phyloP scores from a whole-genome alignment of 2,888 invertebrate species.

The Aphidoletes aphidimyza region DNA sequence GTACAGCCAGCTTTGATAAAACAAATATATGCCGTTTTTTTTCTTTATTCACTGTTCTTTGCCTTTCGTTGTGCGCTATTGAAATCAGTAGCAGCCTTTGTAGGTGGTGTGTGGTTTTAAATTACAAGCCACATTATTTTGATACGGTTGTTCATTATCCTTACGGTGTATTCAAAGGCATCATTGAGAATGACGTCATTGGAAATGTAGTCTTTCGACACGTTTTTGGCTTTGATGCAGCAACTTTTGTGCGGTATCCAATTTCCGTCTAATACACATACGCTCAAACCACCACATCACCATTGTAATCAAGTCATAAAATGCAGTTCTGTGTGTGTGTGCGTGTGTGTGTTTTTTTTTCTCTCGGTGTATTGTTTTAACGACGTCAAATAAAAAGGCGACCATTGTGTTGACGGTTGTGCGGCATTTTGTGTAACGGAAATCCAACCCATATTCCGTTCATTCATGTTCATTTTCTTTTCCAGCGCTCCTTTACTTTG shows the following conservation, averaged over 20 bases:
- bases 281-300: neutral
- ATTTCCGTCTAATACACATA: neutral
- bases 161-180: neutral
- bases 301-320: neutral
- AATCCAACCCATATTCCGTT: conserved; percentile 24
- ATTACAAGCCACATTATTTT: neutral
- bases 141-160: conserved; percentile 11
- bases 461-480: neutral
- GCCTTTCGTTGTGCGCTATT: neutral
- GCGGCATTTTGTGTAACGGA: conserved; percentile 45
- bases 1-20: neutral
- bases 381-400: conserved; percentile 17
- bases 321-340: too few species aligned
- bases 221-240: neutral
- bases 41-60: neutral
- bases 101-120: conserved; percentile 43
- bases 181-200: neutral
- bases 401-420: neutral
- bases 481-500: neutral
- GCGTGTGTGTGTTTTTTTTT: too few species aligned
- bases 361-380: conserved; percentile 42
- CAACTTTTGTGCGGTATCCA: conserved; percentile 7
- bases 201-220: conserved; percentile 14
- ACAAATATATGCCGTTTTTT: too few species aligned
- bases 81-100: conserved; percentile 23